Conservation (phyloP, 2,113 vertebrate genomes). For the Tachysurus fulvidraco region DNA sequence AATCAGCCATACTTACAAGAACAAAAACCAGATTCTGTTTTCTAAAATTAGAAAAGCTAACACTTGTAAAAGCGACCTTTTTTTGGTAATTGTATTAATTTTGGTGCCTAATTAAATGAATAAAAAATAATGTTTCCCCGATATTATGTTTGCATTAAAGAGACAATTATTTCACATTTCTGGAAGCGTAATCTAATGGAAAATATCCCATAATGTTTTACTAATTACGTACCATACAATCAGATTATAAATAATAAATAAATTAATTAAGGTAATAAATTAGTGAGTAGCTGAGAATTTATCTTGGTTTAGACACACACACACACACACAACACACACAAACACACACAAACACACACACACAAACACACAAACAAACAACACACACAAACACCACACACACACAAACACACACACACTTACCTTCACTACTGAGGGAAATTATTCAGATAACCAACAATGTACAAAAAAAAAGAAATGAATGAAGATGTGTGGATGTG, state of each 20-base stretch:
- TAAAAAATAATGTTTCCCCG: background rate
- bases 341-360: no score
- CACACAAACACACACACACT: background rate
- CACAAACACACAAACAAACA: no score
- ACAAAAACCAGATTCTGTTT: no score
- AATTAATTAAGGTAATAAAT: background rate
- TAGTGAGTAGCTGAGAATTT: background rate
- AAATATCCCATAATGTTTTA: background rate
- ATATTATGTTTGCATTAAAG: no score
- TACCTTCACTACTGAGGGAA: background rate
- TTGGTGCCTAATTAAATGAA: background rate
- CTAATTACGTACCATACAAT: background rate
- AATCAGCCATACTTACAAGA: no score
- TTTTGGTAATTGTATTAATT: no score
- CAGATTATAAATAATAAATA: background rate
- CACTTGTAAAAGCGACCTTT: no score
- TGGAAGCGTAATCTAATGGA: no score
- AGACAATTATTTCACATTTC: no score
- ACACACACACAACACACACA: no score
- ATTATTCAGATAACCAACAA: constrained; percentile 7
- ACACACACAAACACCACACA: no score
- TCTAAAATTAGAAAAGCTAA: background rate
- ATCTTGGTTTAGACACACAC: background rate
- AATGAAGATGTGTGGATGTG: background rate
- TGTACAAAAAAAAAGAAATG: background rate